Evolutionary conservation across 1,140 invertebrate species (phyloP).

Genomic region (Hirudo medicinalis): DNA sequence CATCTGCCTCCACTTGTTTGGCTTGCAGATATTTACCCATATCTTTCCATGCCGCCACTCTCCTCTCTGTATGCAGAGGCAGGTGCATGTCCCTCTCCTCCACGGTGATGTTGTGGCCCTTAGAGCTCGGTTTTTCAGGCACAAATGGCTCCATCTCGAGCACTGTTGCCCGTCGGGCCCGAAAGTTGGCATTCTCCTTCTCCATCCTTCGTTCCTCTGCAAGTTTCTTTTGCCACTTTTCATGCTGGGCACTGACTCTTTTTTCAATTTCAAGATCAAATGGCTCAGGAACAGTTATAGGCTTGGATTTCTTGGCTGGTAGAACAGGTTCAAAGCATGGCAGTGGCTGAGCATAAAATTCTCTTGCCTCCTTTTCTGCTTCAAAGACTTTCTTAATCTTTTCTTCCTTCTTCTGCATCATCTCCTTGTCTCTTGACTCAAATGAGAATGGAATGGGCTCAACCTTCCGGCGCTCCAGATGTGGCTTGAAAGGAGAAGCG

Average conservation of each 20-base stretch:
- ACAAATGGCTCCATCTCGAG: constrained; percentile 45
- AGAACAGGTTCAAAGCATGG: constrained; percentile 29
- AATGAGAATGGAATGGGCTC: constrained; percentile 45
- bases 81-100: constrained; percentile 33
- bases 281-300: constrained; percentile 35
- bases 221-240: constrained; percentile 31
- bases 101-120: not conserved
- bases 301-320: constrained; percentile 33
- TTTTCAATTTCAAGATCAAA: constrained; percentile 39
- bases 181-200: constrained; percentile 36
- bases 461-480: constrained; percentile 30
- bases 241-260: constrained; percentile 32
- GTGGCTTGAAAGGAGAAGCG: constrained; percentile 36
- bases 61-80: constrained; percentile 42
- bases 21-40: constrained; percentile 42
- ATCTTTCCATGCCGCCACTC: constrained; percentile 40
- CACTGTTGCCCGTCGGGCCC: constrained; percentile 42
- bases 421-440: constrained; percentile 42
- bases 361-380: constrained; percentile 35
- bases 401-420: constrained; percentile 43
- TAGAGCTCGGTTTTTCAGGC: constrained; percentile 33
- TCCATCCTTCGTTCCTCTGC: constrained; percentile 34
- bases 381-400: constrained; percentile 40
- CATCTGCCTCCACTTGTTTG: constrained; percentile 36
- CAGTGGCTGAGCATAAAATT: constrained; percentile 36